Conservation (phyloP, 2,797 vertebrate species). For the Coracias cyanogaster region DNA sequence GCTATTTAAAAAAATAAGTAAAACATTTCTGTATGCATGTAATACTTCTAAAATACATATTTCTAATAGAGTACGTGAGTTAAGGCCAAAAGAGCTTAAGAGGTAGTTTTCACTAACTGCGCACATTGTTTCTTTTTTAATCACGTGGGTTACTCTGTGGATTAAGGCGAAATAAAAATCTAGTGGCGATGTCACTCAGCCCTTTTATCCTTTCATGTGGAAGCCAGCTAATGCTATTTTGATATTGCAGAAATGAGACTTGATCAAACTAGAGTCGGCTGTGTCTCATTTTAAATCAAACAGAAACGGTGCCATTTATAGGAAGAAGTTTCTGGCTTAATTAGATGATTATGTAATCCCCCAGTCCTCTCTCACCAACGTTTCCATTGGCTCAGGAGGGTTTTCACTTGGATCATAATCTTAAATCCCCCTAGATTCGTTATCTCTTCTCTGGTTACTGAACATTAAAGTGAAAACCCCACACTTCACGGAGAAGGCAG, state of each 20-base stretch:
- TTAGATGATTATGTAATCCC: constrained; percentile 36
- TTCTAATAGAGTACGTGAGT: neutral
- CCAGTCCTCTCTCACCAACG: neutral
- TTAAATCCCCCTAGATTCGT: constrained; percentile 14
- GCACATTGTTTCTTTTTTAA: constrained; percentile 16
- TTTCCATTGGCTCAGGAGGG: neutral
- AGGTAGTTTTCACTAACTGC: neutral
- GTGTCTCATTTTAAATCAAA: constrained; percentile 42
- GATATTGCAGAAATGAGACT: constrained; percentile 27
- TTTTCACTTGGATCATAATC: neutral
- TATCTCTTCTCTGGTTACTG: neutral
- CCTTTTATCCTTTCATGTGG: constrained; percentile 12
- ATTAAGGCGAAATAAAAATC: constrained; percentile 3
- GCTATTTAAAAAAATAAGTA: neutral
- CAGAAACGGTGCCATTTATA: neutral
- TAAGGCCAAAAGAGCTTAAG: neutral
- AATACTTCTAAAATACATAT: neutral
- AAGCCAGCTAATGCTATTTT: constrained; percentile 49
- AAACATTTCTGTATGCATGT: neutral
- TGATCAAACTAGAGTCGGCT: constrained; percentile 28
- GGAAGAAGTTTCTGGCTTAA: constrained; percentile 32
- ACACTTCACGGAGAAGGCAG: accelerated
- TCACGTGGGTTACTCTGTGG: neutral
- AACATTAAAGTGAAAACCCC: neutral
- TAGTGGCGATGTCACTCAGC: neutral